These are phyloP conservation scores for Neopelma chrysocephalum DNA, from an alignment of 2,797 vertebrate species.

Conservation along the genomic window DNA sequence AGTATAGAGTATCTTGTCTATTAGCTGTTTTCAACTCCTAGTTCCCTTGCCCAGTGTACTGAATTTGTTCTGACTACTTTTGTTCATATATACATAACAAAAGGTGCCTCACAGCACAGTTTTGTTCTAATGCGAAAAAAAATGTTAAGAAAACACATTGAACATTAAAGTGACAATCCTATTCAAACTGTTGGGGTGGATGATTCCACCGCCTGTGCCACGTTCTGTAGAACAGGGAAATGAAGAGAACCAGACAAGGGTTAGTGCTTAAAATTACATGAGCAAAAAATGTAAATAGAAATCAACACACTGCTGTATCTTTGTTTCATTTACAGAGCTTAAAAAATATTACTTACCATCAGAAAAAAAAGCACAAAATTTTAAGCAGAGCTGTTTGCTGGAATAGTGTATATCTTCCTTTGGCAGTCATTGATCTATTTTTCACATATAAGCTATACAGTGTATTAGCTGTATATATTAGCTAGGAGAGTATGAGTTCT, in stretches of 20 bases:
- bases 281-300: conserved; percentile 16
- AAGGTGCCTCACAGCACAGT: conserved; percentile 30
- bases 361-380: not conserved
- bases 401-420: not conserved
- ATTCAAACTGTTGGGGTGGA: not conserved
- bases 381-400: conserved; percentile 5
- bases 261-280: conserved; percentile 42
- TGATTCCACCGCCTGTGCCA: not conserved
- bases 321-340: conserved; percentile 27
- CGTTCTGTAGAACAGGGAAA: not conserved
- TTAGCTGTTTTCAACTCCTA: conserved; percentile 32
- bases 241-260: not conserved
- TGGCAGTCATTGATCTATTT: conserved; percentile 7
- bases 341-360: not conserved
- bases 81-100: conserved; percentile 64
- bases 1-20: not conserved
- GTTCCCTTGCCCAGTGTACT: conserved; percentile 3
- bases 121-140: conserved; percentile 46
- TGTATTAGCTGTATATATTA: conserved; percentile 14
- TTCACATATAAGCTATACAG: not conserved
- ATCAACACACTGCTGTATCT: not conserved
- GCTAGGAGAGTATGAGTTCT: conserved; percentile 9
- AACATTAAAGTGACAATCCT: conserved; percentile 56
- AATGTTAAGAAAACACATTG: conserved; percentile 36
- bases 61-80: conserved; percentile 65